phyloP scores from a whole-genome alignment of 2,113 vertebrate genomes.

The Stegastes partitus region DNA sequence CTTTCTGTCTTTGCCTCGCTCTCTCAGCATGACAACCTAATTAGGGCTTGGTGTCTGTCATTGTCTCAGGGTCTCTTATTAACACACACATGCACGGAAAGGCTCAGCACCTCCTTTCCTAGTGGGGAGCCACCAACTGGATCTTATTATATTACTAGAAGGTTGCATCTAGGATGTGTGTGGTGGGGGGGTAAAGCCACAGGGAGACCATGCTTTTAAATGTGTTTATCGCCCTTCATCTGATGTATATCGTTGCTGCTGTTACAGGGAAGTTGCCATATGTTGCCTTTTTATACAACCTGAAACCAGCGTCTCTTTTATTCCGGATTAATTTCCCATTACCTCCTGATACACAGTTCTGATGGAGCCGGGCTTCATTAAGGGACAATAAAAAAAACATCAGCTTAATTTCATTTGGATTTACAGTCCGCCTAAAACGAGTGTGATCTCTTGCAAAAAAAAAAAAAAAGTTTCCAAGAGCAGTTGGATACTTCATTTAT shows the following conservation, averaged over 20 bases:
- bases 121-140: constrained; percentile 44
- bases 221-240: constrained; percentile 14
- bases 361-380: background rate
- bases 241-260: background rate
- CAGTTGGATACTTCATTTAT: constrained; percentile 9
- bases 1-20: constrained; percentile 57
- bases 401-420: background rate
- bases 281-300: background rate
- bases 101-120: constrained; percentile 34
- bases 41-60: constrained; percentile 82
- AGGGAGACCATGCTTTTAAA: constrained; percentile 23
- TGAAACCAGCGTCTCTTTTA: background rate
- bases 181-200: background rate
- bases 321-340: constrained; percentile 4
- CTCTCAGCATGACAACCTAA: constrained; percentile 82
- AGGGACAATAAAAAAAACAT: constrained; percentile 9
- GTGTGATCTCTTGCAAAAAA: background rate
- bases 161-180: constrained; percentile 5
- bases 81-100: constrained; percentile 57
- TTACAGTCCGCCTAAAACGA: background rate
- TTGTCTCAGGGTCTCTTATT: constrained; percentile 80
- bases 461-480: background rate
- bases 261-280: background rate
- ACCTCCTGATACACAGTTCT: background rate
- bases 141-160: constrained; percentile 49